A percentile compares a stretch with the other conserved stretches of the same genome.
Evolutionary conservation across 2,797 vertebrate species (phyloP).

Genomic region (Malurus leucopterus): DNA sequence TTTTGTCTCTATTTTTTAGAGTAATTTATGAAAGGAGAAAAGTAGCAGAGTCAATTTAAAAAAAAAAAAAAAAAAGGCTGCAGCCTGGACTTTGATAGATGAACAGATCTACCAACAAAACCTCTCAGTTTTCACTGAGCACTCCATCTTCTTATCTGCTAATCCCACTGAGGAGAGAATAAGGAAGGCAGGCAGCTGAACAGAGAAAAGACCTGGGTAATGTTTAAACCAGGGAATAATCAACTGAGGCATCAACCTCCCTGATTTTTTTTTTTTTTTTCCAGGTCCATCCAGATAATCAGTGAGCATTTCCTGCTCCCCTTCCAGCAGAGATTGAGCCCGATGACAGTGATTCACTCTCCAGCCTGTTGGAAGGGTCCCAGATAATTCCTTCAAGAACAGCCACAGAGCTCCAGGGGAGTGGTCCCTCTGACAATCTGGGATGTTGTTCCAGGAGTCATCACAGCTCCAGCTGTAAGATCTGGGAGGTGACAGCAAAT

Average conservation of each 20-base stretch:
- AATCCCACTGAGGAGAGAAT: neutral
- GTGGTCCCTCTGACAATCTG: neutral
- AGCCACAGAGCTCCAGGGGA: neutral
- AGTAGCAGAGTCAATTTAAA: conserved; percentile 45
- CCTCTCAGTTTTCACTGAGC: conserved; percentile 29
- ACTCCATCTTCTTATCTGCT: conserved; percentile 43
- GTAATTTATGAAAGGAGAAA: conserved; percentile 48
- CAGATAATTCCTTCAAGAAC: neutral
- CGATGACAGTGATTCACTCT: neutral
- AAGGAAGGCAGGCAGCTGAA: neutral
- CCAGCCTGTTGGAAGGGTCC: neutral
- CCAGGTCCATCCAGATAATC: neutral
- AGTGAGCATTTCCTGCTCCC: neutral
- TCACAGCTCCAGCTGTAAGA: neutral
- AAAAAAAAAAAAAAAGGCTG: conserved; percentile 8
- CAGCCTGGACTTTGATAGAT: conserved; percentile 57
- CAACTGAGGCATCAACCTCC: neutral
- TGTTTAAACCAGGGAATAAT: neutral
- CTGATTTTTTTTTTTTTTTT: neutral
- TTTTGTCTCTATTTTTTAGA: conserved; percentile 52
- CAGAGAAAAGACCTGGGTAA: neutral
- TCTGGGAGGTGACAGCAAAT: neutral
- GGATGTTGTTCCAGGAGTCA: neutral
- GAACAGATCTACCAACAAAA: conserved; percentile 48
- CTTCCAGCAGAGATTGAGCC: neutral